A percentile compares a stretch with the other conserved stretches of the same genome.
These are phyloP conservation scores for Toxotes jaculatrix DNA, from an alignment of 2,113 vertebrate genomes.

Conservation along the genomic window DNA sequence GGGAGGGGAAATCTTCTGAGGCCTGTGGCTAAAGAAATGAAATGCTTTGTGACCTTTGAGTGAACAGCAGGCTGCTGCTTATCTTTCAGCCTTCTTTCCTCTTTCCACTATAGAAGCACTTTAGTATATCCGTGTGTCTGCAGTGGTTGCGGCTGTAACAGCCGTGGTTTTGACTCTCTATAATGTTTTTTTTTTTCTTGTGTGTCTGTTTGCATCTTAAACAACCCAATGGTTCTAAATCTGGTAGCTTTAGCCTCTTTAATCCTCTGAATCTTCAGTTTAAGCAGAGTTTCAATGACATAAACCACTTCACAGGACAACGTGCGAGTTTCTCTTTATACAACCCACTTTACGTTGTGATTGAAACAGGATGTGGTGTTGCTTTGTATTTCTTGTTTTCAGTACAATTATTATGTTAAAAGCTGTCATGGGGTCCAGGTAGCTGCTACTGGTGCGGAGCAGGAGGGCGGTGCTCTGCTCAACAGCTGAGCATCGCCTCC, in stretches of 20 bases:
- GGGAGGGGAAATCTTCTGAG: neutral
- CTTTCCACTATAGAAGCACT: neutral
- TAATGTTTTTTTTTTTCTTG: constrained; percentile 3
- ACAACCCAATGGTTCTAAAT: constrained; percentile 53
- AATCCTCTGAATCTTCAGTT: constrained; percentile 49
- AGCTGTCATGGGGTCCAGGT: constrained; percentile 28
- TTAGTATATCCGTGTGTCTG: neutral
- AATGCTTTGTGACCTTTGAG: constrained; percentile 26
- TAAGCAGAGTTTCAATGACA: constrained; percentile 43
- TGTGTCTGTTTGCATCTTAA: constrained; percentile 7
- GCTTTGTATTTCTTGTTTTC: constrained; percentile 67
- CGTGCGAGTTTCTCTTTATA: constrained; percentile 19
- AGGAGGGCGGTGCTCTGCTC: constrained; percentile 30
- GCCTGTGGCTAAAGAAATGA: neutral
- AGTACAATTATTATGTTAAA: constrained; percentile 45
- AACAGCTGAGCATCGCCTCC: neutral
- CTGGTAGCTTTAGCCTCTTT: constrained; percentile 35
- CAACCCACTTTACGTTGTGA: constrained; percentile 47
- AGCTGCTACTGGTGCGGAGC: neutral
- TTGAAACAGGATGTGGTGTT: constrained; percentile 83
- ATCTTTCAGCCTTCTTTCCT: constrained; percentile 8
- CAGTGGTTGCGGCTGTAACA: constrained; percentile 56
- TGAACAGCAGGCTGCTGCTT: neutral
- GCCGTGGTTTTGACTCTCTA: constrained; percentile 50
- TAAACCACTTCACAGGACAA: constrained; percentile 72